Base-by-base conservation (phyloP, 2,888 invertebrate species). In the Watsonalla binaria region DNA sequence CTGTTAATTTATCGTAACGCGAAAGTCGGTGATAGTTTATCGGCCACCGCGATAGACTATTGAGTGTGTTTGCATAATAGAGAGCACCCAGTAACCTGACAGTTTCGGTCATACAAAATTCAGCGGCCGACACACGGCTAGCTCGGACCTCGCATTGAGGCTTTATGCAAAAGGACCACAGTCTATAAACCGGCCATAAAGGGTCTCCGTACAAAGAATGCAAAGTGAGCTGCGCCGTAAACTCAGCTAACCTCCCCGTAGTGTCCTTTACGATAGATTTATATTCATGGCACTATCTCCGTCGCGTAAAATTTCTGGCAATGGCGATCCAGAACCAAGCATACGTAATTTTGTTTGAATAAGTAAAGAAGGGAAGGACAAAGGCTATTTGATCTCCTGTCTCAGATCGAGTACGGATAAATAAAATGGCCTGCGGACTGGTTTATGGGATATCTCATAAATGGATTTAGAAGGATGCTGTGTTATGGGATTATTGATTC, bases 281-380 rank as follows among this genome's bases (percentile, higher is more conserved):
- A 90, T 90, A 90, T 90, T 90, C 90, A 90, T 90, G 89, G 82
- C 90, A 86, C 87, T 88, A 86, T 89, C 88, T 89, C 80, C 70
- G 77, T 78, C 85, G 86, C 90, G 90, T 89, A 89, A 89, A 90
- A 90, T 90, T 90, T 90, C 89, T 90, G 88, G 82, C 86, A 82
- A 85, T 85, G 87, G 89, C 86, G 84, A 90, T 88, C 85, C 86
- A 79, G 84, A 83, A 85, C 83, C 85, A 81, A 84, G 90, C 90
- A 90, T 90, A 90, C 88, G 90, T 90, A 90, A 90, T 90, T 90
- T 89, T 90, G 89, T 90, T 90, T 90, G 90, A 89, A 90, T 90
- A 90, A 89, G 89, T 88, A 90, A 90, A 84, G 82, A 85, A 84
- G 86, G 83, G 79, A 72, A 85, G 84, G 88, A 90, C 90, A 90